These are phyloP conservation scores for Varecia variegata DNA, from an alignment of 2,797 vertebrate genomes.

Conservation along the genomic window DNA sequence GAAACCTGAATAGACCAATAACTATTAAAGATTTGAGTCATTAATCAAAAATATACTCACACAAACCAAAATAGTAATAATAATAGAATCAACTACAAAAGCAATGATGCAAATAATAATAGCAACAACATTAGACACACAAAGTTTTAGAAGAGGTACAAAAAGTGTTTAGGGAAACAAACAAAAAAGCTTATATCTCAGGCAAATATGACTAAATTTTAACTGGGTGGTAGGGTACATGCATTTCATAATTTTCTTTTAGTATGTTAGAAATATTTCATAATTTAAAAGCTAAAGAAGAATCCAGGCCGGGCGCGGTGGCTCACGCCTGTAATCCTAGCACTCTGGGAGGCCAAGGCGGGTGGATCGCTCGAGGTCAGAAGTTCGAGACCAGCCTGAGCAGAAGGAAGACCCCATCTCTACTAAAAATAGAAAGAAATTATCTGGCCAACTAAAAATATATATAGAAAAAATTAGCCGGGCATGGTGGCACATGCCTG, in stretches of 20 bases:
- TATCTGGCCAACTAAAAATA: too few relatives aligned
- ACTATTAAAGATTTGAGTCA: background rate
- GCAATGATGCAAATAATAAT: background rate
- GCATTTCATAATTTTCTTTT: background rate
- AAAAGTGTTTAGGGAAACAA: background rate
- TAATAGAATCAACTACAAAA: background rate
- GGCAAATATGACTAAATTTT: background rate
- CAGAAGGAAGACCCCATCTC: too few relatives aligned
- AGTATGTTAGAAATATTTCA: background rate
- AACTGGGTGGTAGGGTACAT: background rate
- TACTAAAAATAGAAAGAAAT: too few relatives aligned
- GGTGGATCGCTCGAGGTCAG: too few relatives aligned
- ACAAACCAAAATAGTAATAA: background rate
- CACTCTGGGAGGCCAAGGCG: too few relatives aligned
- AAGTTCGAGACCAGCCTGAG: too few relatives aligned
- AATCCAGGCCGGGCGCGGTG: too few relatives aligned
- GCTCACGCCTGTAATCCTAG: too few relatives aligned
- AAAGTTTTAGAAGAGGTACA: background rate
- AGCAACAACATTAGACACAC: background rate
- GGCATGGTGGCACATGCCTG: too few relatives aligned
- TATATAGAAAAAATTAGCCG: too few relatives aligned
- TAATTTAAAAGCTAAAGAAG: background rate
- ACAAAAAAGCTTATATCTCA: background rate
- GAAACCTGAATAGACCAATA: background rate
- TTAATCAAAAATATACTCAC: background rate